Conservation (phyloP, 2,797 vertebrate species). For the Gadopsis marmoratus region DNA sequence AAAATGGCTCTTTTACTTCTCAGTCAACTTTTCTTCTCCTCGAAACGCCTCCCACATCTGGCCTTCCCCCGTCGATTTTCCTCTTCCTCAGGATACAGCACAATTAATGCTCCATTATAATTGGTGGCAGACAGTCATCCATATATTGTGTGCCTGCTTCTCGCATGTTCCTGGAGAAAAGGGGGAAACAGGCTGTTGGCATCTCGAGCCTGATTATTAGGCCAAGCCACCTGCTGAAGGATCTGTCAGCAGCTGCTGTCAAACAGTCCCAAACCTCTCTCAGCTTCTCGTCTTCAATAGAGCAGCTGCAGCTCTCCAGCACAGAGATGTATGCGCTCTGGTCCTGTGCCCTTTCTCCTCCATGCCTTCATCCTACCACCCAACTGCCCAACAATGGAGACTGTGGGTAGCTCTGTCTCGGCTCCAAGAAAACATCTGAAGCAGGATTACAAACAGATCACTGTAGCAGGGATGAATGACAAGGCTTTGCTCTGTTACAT, state of each 20-base stretch:
- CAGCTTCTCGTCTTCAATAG: slow-evolving; percentile 63
- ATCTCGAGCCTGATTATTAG: slow-evolving; percentile 71
- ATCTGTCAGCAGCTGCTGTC: slow-evolving; percentile 78
- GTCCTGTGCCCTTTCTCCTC: slow-evolving; percentile 53
- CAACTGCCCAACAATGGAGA: slow-evolving; percentile 60
- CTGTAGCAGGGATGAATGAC: slow-evolving; percentile 54
- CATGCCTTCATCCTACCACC: slow-evolving; percentile 55
- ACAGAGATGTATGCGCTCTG: slow-evolving; percentile 41
- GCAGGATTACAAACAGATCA: slow-evolving; percentile 67
- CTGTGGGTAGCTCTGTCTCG: slow-evolving; percentile 64
- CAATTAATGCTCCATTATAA: slow-evolving; percentile 56
- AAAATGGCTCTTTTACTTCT: not conserved
- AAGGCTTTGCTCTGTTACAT: slow-evolving; percentile 54
- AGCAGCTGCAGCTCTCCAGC: slow-evolving; percentile 77
- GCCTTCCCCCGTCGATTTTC: slow-evolving; percentile 14
- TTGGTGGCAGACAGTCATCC: slow-evolving; percentile 44
- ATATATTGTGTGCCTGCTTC: slow-evolving; percentile 47
- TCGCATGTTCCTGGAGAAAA: slow-evolving; percentile 50
- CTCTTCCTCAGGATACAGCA: slow-evolving; percentile 59
- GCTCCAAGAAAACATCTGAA: slow-evolving; percentile 67
- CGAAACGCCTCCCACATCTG: slow-evolving; percentile 25
- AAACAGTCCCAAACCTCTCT: slow-evolving; percentile 58
- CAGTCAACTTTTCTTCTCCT: slow-evolving; percentile 6
- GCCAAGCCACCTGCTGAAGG: slow-evolving; percentile 79
- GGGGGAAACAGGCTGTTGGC: slow-evolving; percentile 63